Base-by-base conservation (phyloP, 2,888 invertebrate species). In the Cryptus viduatorius region DNA sequence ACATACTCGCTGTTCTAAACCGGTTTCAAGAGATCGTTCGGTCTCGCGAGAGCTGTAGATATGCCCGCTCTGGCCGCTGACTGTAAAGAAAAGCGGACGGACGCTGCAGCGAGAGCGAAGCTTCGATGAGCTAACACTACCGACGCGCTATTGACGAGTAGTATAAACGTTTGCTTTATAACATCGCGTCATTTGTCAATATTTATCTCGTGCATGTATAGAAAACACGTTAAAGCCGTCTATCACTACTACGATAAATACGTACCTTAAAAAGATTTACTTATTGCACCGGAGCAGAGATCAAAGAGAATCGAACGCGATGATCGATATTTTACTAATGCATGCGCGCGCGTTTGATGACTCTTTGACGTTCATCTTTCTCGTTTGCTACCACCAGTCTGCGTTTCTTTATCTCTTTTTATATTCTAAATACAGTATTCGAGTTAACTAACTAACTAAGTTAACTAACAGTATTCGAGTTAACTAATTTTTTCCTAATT, bases 11-110 rank as follows among this genome's bases (percentile, higher is more conserved):
- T 73, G 68, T 72, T 72, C 50, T 46, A 77, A 84, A 84, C 80
- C 80, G 83, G 83, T 84, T 83, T 72, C 59, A 19, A 80, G 77
- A 84, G 83, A 80, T 84, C 77, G 79, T 76, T 80, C 65, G 71
- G 72, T 83, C 75, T 83, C 48, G 79, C 53, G 61, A 71, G 48
- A 76, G 37, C 61, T 59, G 50, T 37, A 72, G 56, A 68, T 24
- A 24, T 71, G 46, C n/a, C 73, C 56, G 19, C 50, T 31, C 46
- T 67, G 42, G 42, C 42, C 7, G 37, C 56, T 29, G 56, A 80
- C 44, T 73, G 68, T 14, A 69, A 71, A 46, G 76, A 71, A 71
- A 82, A 82, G 69, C 71, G 48, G 16, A 64, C 16, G 19, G 68
- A 68, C 19, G 56, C 59, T 31, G 67, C 68, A 16, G 44, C 19